A percentile compares a stretch with the other conserved stretches of the same genome.
These are phyloP conservation scores for Brachionus plicatilis DNA, from an alignment of 1,140 invertebrate genomes.

Conservation along the genomic window DNA sequence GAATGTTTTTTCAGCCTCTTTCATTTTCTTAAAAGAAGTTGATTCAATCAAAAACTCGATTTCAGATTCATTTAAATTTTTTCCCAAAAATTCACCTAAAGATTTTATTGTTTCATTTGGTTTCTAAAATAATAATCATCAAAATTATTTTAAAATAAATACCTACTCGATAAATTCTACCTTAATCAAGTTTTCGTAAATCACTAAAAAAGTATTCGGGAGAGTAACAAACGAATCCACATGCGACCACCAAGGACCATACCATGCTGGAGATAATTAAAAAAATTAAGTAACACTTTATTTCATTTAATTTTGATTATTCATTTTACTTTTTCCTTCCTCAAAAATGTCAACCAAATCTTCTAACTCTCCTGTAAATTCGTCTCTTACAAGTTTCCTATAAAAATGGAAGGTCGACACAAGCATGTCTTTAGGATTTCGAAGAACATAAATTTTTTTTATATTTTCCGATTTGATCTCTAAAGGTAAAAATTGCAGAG, in stretches of 20 bases:
- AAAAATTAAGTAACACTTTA: not conserved
- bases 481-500: not conserved
- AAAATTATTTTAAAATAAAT: not conserved
- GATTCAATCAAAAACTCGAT: not conserved
- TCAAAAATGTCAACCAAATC: not conserved
- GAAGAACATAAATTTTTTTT: not conserved
- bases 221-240: not conserved
- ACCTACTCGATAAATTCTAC: not conserved
- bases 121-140: not conserved
- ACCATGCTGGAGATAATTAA: not conserved
- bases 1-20: not conserved
- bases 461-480: not conserved
- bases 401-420: not conserved
- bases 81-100: not conserved
- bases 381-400: not conserved
- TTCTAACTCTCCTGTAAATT: not conserved
- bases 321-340: not conserved
- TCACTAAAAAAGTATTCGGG: not conserved
- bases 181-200: not conserved
- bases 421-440: not conserved
- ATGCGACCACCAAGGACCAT: slow-evolving; percentile 2
- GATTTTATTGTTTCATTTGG: not conserved
- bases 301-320: not conserved
- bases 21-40: not conserved
- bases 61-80: not conserved